These are phyloP conservation scores for Neolamprologus sp. DNA, from an alignment of 2,113 vertebrate genomes.

Conservation along the genomic window DNA sequence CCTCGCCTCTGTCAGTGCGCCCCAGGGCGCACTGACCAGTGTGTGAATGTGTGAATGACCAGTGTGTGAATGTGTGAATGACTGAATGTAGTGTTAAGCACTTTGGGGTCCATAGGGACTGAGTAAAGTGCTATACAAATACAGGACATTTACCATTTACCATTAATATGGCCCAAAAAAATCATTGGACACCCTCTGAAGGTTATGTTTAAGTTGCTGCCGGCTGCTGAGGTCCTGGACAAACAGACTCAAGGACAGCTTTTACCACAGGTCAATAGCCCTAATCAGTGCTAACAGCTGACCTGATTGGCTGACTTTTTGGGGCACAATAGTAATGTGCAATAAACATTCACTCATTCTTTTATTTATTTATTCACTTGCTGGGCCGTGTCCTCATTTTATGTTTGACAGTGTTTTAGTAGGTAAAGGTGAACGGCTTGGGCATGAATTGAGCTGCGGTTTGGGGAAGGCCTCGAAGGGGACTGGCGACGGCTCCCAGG, in stretches of 20 bases:
- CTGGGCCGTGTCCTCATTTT: neutral
- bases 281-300: neutral
- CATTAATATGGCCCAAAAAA: neutral
- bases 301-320: neutral
- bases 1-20: neutral
- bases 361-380: neutral
- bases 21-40: neutral
- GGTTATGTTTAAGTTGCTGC: neutral
- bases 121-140: neutral
- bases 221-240: neutral
- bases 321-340: neutral
- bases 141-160: neutral
- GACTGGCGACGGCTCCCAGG: neutral
- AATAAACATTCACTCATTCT: neutral
- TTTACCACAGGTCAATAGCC: neutral
- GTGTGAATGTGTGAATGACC: neutral
- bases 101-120: fast-evolving
- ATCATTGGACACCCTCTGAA: neutral
- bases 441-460: fast-evolving
- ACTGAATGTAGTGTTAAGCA: neutral
- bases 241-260: neutral
- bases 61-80: neutral
- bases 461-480: neutral
- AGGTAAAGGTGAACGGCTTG: neutral
- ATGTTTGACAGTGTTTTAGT: neutral